Evolutionary conservation across 2,888 invertebrate species (phyloP).

Genomic region (Tetranychus truncatus): DNA sequence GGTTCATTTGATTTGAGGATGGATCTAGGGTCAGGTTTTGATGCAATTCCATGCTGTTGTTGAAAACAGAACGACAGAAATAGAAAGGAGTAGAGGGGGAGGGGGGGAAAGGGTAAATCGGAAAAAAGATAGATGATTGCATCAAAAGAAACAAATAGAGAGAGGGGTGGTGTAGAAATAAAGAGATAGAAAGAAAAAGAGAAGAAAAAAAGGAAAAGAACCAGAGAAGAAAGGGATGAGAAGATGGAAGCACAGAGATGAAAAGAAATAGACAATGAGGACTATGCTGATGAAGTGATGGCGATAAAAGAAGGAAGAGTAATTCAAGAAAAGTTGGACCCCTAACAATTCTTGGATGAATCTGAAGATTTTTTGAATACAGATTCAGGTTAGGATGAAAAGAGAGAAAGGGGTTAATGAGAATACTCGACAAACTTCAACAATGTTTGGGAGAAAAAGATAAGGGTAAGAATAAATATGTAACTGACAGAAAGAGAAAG

Average conservation of each 20-base stretch:
- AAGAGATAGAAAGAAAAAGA: background rate
- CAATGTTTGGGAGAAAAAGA: background rate
- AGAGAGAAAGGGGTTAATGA: background rate
- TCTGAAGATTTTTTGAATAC: too few relatives aligned
- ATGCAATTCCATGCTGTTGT: slow-evolving; percentile 80
- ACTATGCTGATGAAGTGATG: too few relatives aligned
- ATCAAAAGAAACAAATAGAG: background rate
- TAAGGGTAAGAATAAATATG: too few relatives aligned
- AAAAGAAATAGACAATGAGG: too few relatives aligned
- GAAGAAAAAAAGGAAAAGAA: background rate
- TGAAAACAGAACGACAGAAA: background rate
- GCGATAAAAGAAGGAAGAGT: too few relatives aligned
- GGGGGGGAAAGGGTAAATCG: background rate
- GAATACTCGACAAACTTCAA: background rate
- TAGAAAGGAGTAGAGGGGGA: background rate
- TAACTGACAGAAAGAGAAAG: too few relatives aligned
- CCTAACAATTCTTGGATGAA: too few relatives aligned
- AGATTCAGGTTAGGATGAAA: background rate
- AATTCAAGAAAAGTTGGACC: too few relatives aligned
- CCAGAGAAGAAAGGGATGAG: too few relatives aligned
- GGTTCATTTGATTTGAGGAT: slow-evolving; percentile 21
- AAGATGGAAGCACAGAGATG: too few relatives aligned
- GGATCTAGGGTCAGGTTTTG: slow-evolving; percentile 39
- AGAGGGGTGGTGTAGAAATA: background rate
- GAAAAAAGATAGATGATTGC: background rate